These are phyloP conservation scores for Montipora efflorescens DNA, from an alignment of 64 coral and sea anemone species.

Conservation along the genomic window DNA sequence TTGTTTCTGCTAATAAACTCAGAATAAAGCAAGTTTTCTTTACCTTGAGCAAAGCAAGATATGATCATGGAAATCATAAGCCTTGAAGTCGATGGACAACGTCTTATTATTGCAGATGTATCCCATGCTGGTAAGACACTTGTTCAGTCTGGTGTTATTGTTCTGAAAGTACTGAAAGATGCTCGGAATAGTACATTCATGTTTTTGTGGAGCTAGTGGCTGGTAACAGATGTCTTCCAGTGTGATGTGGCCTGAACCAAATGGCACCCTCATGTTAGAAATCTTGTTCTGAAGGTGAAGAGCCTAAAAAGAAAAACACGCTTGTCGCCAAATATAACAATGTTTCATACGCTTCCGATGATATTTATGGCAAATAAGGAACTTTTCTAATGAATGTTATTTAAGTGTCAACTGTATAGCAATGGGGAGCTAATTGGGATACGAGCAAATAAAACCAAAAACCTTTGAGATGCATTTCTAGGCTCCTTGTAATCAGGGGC, in stretches of 20 bases:
- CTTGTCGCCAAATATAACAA: no score
- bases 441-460: no score
- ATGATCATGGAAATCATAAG: constrained; percentile 79
- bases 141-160: constrained; percentile 71
- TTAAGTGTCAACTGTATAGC: no score
- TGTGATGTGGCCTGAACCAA: constrained; percentile 71
- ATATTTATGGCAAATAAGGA: no score
- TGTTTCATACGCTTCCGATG: no score
- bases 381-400: no score
- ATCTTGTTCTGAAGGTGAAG: constrained; percentile 81
- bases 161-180: constrained; percentile 95
- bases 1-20: no score
- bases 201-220: constrained; percentile 76
- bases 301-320: constrained; percentile 28
- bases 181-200: constrained; percentile 79
- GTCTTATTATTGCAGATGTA: neutral
- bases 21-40: neutral
- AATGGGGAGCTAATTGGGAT: no score
- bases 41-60: constrained; percentile 73
- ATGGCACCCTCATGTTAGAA: constrained; percentile 82
- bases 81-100: neutral
- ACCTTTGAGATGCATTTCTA: no score
- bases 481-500: no score
- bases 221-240: constrained; percentile 85
- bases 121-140: constrained; percentile 48